Evolutionary conservation across 2,797 vertebrate species (phyloP).

Genomic region (Chelon auratus): DNA sequence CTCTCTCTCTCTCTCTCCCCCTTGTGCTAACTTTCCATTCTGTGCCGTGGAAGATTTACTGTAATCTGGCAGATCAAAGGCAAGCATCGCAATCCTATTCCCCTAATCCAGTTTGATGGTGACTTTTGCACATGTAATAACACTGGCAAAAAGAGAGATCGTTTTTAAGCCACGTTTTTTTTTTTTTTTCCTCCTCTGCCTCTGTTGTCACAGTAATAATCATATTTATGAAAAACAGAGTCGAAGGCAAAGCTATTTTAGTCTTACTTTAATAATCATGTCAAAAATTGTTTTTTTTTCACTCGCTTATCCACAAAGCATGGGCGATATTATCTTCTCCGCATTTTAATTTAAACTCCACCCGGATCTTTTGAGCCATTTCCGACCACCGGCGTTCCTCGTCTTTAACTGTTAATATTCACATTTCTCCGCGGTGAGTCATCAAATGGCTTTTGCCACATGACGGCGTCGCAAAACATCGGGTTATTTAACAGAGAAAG

Average conservation of each 20-base stretch:
- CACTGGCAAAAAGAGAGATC: slow-evolving; percentile 69
- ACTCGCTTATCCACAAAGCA: not conserved
- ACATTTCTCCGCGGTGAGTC: slow-evolving; percentile 1
- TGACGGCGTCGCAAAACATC: slow-evolving; percentile 48
- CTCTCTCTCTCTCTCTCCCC: slow-evolving; percentile 25
- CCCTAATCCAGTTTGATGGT: slow-evolving; percentile 84
- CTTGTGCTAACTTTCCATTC: slow-evolving; percentile 76
- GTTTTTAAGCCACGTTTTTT: slow-evolving; percentile 53
- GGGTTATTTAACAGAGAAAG: slow-evolving; percentile 33
- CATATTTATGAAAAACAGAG: slow-evolving; percentile 67
- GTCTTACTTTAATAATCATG: slow-evolving; percentile 56
- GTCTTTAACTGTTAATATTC: slow-evolving; percentile 27
- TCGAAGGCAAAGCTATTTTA: slow-evolving; percentile 55
- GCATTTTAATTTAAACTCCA: slow-evolving; percentile 15
- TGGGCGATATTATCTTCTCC: slow-evolving; percentile 26
- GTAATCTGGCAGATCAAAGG: slow-evolving; percentile 89
- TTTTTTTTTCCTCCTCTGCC: not conserved
- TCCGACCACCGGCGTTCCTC: slow-evolving; percentile 25
- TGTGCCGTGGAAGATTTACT: slow-evolving; percentile 80
- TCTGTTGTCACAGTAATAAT: slow-evolving; percentile 69
- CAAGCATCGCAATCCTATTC: slow-evolving; percentile 82
- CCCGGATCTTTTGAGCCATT: slow-evolving; percentile 14
- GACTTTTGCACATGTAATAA: slow-evolving; percentile 83
- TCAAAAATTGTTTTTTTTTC: slow-evolving; percentile 30
- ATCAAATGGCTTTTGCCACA: slow-evolving; percentile 43